phyloP scores from a whole-genome alignment of 2,113 vertebrate species.

The Acanthisitta chloris region DNA sequence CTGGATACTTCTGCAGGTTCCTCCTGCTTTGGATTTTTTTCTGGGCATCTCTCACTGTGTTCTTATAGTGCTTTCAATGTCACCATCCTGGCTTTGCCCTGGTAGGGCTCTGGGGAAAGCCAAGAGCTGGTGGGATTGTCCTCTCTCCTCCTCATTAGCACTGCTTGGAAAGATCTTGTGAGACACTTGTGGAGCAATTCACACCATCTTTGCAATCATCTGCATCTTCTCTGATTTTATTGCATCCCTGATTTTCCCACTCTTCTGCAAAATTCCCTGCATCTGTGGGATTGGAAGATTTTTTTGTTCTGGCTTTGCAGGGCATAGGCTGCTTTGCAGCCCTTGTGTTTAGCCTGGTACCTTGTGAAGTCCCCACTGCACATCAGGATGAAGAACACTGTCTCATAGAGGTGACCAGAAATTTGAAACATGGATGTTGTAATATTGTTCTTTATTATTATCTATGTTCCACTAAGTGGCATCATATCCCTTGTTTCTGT shows the following conservation, averaged over 20 bases:
- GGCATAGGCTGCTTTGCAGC: not conserved
- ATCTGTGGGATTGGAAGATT: not conserved
- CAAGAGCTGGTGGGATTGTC: not conserved
- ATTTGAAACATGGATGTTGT: not conserved
- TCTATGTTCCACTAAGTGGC: slow-evolving; percentile 57
- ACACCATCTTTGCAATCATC: not conserved
- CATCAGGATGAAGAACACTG: accelerated
- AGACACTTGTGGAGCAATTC: not conserved
- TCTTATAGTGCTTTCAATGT: not conserved
- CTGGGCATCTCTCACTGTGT: not conserved
- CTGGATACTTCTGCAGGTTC: not conserved
- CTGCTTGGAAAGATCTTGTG: not conserved
- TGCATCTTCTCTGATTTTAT: not conserved
- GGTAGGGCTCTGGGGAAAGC: not conserved
- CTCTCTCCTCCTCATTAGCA: accelerated
- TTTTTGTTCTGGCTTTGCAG: not conserved
- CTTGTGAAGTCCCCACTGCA: not conserved
- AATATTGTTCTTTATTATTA: not conserved
- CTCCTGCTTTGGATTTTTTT: not conserved
- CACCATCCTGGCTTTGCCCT: not conserved
- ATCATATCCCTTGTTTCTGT: slow-evolving; percentile 56
- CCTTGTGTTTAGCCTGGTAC: not conserved
- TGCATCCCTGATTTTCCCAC: not conserved
- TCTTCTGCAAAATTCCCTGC: not conserved
- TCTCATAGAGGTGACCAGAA: not conserved